Evolutionary conservation across 2,888 invertebrate genomes (phyloP), one percentile per base, ranked within the genome.

Genomic region (Archips xylosteana): DNA sequence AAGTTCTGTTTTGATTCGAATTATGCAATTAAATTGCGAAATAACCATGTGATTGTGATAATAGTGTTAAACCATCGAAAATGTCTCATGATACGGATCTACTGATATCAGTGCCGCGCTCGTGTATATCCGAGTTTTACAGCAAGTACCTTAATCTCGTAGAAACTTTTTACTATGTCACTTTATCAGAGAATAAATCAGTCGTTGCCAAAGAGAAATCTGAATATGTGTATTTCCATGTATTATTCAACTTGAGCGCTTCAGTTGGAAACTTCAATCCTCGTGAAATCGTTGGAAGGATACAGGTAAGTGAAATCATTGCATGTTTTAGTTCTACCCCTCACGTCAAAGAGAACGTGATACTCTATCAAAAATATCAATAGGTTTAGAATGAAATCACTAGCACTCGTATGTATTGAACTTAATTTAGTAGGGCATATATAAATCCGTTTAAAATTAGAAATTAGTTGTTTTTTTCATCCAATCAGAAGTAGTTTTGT

Each of bases 121-220:
- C 88, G 78, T 89, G 91, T 86, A 80, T 92, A 76, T 84, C 85
- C 34, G 92, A 93, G 80, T 94, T 94, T 83, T 92, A 90, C 78
- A 88, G 82, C 78, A 93, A 91, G 82, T 93, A 92, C 84, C 87
- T 89, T 49, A 94, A 92, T 88, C 89, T 94, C 82, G 92, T 94
- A 75, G 94, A 94, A 91, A 92, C 92, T 84, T 94, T 94, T 89
- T 94, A 94, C 83, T 93, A 89, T 89, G 94, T 94, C 81, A 93
- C 92, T 80, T 83, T 94, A 80, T 85, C 91, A 73, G 92, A 94
- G 84, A 89, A 86, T 81, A 92, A 90, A 86, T 86, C 87, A 71
- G 81, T 84, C 80, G 75, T 85, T 70, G 77, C 86, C 59, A 88
- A 88, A 79, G 89, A 89, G 79, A 91, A 89, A 80, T 83, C 86